phyloP scores from a whole-genome alignment of 2,797 vertebrate species.

The Notamacropus eugenii region DNA sequence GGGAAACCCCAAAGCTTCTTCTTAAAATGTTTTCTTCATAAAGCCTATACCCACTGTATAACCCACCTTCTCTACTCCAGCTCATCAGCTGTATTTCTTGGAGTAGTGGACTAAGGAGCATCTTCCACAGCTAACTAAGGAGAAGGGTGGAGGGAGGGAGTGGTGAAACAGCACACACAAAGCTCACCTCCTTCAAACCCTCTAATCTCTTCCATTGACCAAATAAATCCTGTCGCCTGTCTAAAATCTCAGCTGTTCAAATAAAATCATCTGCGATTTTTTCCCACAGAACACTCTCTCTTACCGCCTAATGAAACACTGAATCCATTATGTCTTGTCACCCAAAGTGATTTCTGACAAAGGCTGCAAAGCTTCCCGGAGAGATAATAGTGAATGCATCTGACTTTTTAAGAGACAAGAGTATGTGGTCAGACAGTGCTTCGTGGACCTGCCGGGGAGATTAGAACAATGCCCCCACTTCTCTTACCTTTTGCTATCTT shows the following conservation, averaged over 20 bases:
- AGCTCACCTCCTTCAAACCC: not conserved
- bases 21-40: not conserved
- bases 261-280: conserved; percentile 39
- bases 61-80: not conserved
- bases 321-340: conserved; percentile 56
- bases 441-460: not conserved
- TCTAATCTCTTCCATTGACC: conserved; percentile 19
- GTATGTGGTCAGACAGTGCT: not conserved
- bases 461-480: not conserved
- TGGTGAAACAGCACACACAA: not conserved
- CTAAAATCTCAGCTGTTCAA: conserved; percentile 57
- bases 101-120: fast-evolving
- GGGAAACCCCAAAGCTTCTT: not conserved
- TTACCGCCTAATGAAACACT: conserved; percentile 60
- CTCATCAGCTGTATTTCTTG: not conserved
- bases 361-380: conserved; percentile 55
- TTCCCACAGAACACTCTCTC: conserved; percentile 6
- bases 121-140: conserved; percentile 10
- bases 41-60: not conserved
- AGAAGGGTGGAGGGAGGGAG: not conserved
- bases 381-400: conserved; percentile 48
- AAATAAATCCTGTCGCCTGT: conserved; percentile 23
- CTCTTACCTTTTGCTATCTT: not conserved
- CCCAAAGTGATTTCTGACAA: conserved; percentile 68
- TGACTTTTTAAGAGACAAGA: conserved; percentile 13